Conservation (phyloP, 1,140 invertebrate genomes). For the Drosophila sproati region DNA sequence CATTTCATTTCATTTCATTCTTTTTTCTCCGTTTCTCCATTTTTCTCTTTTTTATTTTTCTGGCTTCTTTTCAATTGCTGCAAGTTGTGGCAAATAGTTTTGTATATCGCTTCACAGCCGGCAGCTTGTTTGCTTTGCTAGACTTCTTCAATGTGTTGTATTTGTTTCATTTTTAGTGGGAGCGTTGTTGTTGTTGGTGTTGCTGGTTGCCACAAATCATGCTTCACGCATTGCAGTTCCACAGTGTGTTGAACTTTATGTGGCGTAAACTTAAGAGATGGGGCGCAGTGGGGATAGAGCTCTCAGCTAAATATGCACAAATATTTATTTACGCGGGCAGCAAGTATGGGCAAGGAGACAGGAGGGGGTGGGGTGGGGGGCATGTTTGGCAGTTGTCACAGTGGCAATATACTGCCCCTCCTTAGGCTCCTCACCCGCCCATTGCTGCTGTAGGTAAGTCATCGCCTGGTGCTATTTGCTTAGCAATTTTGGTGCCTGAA, state of each 20-base stretch:
- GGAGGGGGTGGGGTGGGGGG: slow-evolving; percentile 18
- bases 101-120: slow-evolving; percentile 53
- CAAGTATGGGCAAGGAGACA: not conserved
- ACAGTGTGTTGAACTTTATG: slow-evolving; percentile 76
- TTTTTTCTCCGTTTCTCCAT: too few species aligned
- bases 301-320: slow-evolving; percentile 76
- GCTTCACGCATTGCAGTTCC: slow-evolving; percentile 65
- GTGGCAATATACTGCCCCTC: slow-evolving; percentile 16
- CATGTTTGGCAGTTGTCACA: slow-evolving; percentile 73
- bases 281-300: not conserved
- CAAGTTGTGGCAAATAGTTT: slow-evolving; percentile 80
- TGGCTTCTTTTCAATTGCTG: slow-evolving; percentile 50
- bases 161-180: slow-evolving; percentile 17
- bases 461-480: slow-evolving; percentile 61
- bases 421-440: not conserved
- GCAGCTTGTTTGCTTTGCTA: slow-evolving; percentile 71
- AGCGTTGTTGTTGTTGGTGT: slow-evolving; percentile 5
- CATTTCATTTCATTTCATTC: slow-evolving; percentile 16
- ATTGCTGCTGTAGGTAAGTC: slow-evolving; percentile 32
- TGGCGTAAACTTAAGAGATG: slow-evolving; percentile 29
- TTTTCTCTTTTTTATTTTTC: slow-evolving; percentile 25
- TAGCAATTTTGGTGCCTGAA: slow-evolving; percentile 61
- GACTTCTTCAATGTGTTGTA: slow-evolving; percentile 30
- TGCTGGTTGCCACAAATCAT: slow-evolving; percentile 54
- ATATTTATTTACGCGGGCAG: slow-evolving; percentile 70